Evolutionary conservation across 2,797 vertebrate genomes (phyloP).

Genomic region (Hyperoplus immaculatus): DNA sequence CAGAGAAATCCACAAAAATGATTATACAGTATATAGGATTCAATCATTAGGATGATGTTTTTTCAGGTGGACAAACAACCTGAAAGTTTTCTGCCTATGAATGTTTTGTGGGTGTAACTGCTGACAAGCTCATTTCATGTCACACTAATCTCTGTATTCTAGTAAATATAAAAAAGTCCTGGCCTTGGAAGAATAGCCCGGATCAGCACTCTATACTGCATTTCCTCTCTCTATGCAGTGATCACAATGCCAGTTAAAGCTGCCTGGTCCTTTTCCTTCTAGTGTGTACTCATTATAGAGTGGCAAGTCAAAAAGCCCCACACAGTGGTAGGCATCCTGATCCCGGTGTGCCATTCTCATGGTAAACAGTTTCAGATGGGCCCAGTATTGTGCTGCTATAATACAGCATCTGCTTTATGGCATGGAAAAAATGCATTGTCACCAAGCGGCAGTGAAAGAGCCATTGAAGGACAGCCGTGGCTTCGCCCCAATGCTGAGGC

Average conservation of each 20-base stretch:
- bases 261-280: slow-evolving; percentile 71
- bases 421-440: slow-evolving; percentile 85
- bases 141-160: slow-evolving; percentile 71
- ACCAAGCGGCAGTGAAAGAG: slow-evolving; percentile 79
- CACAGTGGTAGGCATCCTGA: slow-evolving; percentile 80
- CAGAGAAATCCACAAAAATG: slow-evolving; percentile 1
- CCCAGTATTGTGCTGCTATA: slow-evolving; percentile 78
- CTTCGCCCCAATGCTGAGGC: slow-evolving; percentile 63
- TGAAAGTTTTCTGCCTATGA: slow-evolving; percentile 41
- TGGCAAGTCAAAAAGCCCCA: slow-evolving; percentile 82
- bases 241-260: slow-evolving; percentile 79
- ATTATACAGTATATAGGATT: slow-evolving; percentile 12
- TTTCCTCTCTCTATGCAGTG: slow-evolving; percentile 79
- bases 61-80: slow-evolving; percentile 27
- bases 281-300: slow-evolving; percentile 80
- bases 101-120: slow-evolving; percentile 56
- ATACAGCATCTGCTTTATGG: slow-evolving; percentile 86
- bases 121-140: slow-evolving; percentile 79
- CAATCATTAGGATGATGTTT: slow-evolving; percentile 14
- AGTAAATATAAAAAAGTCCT: slow-evolving; percentile 61
- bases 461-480: slow-evolving; percentile 76
- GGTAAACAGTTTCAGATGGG: slow-evolving; percentile 83
- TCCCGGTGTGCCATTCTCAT: slow-evolving; percentile 83
- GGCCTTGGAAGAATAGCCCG: slow-evolving; percentile 67
- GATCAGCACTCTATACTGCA: slow-evolving; percentile 82